Evolutionary conservation across 2,113 vertebrate species (phyloP).

Genomic region (Takifugu bimaculatus): DNA sequence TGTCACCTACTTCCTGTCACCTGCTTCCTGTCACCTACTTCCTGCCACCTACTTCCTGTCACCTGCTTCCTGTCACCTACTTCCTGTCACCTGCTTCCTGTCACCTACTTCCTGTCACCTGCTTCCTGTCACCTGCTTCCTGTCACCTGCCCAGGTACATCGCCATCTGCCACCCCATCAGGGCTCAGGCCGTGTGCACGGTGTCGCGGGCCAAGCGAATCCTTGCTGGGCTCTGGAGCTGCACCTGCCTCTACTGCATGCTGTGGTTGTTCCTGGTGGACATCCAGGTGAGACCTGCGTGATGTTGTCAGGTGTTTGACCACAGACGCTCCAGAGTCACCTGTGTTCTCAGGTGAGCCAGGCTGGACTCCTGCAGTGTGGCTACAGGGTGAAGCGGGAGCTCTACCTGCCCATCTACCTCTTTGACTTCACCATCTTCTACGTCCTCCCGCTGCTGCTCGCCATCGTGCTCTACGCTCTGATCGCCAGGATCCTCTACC

Average conservation of each 20-base stretch:
- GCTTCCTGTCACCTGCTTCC: neutral
- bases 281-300: slow-evolving; percentile 60
- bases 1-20: too few relatives aligned
- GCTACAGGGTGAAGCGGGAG: slow-evolving; percentile 78
- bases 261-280: slow-evolving; percentile 84
- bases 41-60: too few relatives aligned
- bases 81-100: too few relatives aligned
- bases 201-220: slow-evolving; percentile 78
- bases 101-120: too few relatives aligned
- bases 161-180: slow-evolving; percentile 78
- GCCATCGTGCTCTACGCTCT: slow-evolving; percentile 76
- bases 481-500: slow-evolving; percentile 76
- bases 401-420: slow-evolving; percentile 84
- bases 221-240: slow-evolving; percentile 71
- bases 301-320: too few relatives aligned
- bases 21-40: too few relatives aligned
- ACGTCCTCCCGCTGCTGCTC: slow-evolving; percentile 74
- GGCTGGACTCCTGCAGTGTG: slow-evolving; percentile 70
- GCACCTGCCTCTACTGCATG: slow-evolving; percentile 78
- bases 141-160: slow-evolving; percentile 68
- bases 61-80: too few relatives aligned
- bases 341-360: slow-evolving; percentile 39
- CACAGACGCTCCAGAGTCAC: too few relatives aligned
- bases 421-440: slow-evolving; percentile 81
- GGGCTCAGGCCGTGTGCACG: slow-evolving; percentile 76